These are phyloP conservation scores for Nothoprocta pentlandii DNA, from an alignment of 2,113 vertebrate genomes.

Conservation along the genomic window DNA sequence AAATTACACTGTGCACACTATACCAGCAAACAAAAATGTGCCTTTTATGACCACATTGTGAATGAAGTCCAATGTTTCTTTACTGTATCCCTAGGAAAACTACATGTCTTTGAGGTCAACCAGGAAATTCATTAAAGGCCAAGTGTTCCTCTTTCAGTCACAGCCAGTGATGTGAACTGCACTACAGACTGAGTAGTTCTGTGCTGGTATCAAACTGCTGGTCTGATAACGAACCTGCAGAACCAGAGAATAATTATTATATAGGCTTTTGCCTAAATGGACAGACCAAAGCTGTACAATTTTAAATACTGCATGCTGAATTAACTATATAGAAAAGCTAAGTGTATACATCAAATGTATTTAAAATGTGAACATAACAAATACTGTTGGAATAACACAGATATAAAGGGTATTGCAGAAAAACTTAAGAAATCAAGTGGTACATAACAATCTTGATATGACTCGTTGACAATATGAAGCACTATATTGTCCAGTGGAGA, in stretches of 20 bases:
- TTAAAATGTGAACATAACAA: not conserved
- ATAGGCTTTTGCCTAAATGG: not conserved
- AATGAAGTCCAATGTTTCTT: not conserved
- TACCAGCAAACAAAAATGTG: not conserved
- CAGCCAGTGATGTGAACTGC: not conserved
- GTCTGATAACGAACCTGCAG: not conserved
- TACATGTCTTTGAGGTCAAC: not conserved
- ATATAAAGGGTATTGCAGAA: not conserved
- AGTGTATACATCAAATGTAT: not conserved
- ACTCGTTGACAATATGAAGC: not conserved
- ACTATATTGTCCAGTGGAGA: not conserved
- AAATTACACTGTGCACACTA: not conserved
- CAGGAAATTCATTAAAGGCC: conserved; percentile 15
- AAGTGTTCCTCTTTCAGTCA: not conserved
- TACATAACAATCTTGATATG: not conserved
- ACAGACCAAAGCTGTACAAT: not conserved
- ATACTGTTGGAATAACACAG: not conserved
- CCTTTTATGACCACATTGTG: not conserved
- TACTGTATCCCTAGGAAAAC: not conserved
- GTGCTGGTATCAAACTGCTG: not conserved
- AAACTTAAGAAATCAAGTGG: not conserved
- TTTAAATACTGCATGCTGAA: not conserved
- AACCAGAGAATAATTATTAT: not conserved
- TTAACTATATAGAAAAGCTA: not conserved
- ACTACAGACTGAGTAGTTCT: not conserved